Percentiles rank a stretch among this genome's conserved stretches.
phyloP scores from a whole-genome alignment of 2,797 vertebrate species.

The Scleropages formosus region DNA sequence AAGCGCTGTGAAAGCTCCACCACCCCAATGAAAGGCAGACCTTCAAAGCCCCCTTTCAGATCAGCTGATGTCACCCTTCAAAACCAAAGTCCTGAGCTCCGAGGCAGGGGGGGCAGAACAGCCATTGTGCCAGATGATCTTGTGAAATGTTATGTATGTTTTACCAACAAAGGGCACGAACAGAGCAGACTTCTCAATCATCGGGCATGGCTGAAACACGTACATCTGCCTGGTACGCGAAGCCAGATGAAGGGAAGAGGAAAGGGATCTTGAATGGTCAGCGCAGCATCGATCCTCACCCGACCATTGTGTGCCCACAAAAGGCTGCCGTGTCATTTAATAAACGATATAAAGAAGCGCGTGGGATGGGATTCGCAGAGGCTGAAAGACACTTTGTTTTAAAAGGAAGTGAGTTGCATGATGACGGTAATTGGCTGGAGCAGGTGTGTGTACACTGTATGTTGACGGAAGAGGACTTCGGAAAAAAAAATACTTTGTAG shows the following conservation, averaged over 20 bases:
- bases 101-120: too few relatives aligned
- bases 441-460: slow-evolving; percentile 17
- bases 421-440: background rate
- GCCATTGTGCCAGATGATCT: background rate
- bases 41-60: background rate
- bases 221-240: background rate
- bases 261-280: slow-evolving; percentile 2
- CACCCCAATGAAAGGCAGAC: too few relatives aligned
- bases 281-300: background rate
- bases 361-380: background rate
- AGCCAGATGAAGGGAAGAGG: background rate
- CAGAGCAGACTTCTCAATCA: slow-evolving; percentile 13
- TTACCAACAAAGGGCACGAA: background rate
- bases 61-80: background rate
- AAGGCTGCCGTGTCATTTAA: background rate
- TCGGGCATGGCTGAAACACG: background rate
- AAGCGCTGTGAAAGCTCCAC: background rate
- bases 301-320: background rate
- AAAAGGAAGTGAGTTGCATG: slow-evolving; percentile 4
- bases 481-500: background rate
- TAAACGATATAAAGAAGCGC: background rate
- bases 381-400: slow-evolving; percentile 23
- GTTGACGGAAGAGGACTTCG: background rate
- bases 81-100: background rate
- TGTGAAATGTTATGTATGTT: background rate